phyloP scores from a whole-genome alignment of 2,797 vertebrate genomes.

The Hippopotamyrus pictus region DNA sequence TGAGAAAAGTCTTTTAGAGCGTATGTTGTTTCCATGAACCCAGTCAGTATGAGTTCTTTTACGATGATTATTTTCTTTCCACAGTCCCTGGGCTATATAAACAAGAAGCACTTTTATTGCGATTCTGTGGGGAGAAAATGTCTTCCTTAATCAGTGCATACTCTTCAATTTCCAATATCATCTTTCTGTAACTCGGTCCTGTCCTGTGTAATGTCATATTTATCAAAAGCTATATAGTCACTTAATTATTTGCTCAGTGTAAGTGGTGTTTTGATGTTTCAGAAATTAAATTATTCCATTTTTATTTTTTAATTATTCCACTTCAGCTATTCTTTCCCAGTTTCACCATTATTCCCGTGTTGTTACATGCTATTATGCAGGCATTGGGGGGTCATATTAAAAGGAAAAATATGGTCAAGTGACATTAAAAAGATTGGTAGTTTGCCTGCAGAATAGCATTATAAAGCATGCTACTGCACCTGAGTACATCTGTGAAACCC shows the following conservation, averaged over 20 bases:
- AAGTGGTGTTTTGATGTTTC: not conserved
- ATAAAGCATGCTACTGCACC: not conserved
- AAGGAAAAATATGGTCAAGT: not conserved
- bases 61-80: slow-evolving; percentile 14
- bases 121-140: not conserved
- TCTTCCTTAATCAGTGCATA: not conserved
- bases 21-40: not conserved
- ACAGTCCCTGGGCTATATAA: slow-evolving; percentile 8
- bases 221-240: not conserved
- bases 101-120: not conserved
- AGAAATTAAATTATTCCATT: not conserved
- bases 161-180: not conserved
- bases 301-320: not conserved
- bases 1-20: not conserved
- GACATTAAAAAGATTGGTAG: not conserved
- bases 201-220: not conserved
- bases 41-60: slow-evolving; percentile 14
- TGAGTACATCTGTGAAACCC: not conserved
- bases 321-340: not conserved
- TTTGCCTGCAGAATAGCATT: not conserved
- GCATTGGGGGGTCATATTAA: not conserved
- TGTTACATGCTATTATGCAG: not conserved
- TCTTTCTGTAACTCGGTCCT: not conserved
- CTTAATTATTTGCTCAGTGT: not conserved
- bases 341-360: not conserved